Percentiles rank a stretch among this genome's conserved stretches.
phyloP scores from a whole-genome alignment of 1,140 invertebrate genomes.

The Solenopsis fugax region DNA sequence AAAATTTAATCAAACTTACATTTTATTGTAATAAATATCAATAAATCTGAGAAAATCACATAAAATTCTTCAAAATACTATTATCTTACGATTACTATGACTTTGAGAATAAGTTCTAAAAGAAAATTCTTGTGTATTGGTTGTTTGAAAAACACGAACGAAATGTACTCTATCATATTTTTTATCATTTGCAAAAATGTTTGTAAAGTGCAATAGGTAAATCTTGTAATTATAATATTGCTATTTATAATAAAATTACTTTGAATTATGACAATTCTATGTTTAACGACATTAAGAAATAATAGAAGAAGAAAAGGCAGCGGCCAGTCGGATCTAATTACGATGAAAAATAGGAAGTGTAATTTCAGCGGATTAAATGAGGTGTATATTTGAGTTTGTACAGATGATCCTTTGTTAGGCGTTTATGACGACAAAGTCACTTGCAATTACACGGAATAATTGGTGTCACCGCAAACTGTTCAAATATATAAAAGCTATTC shows the following conservation, averaged over 20 bases:
- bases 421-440: conserved; percentile 29
- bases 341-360: conserved; percentile 26
- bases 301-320: background rate
- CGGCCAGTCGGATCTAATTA: background rate
- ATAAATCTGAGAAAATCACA: too few species aligned
- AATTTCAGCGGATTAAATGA: conserved; percentile 43
- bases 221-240: background rate
- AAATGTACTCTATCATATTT: background rate
- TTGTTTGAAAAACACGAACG: background rate
- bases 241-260: background rate
- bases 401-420: conserved; percentile 46
- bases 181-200: background rate
- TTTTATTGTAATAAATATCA: too few species aligned
- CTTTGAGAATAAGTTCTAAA: too few species aligned
- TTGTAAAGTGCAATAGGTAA: background rate
- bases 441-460: conserved; percentile 36
- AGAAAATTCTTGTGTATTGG: background rate
- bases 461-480: conserved; percentile 10
- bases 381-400: conserved; percentile 47
- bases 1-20: too few species aligned
- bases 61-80: too few species aligned
- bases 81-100: too few species aligned
- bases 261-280: background rate
- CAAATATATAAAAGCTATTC: conserved; percentile 37
- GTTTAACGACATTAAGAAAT: background rate